Conservation (phyloP, 2,113 vertebrate species). For the Aleadryas rufinucha region DNA sequence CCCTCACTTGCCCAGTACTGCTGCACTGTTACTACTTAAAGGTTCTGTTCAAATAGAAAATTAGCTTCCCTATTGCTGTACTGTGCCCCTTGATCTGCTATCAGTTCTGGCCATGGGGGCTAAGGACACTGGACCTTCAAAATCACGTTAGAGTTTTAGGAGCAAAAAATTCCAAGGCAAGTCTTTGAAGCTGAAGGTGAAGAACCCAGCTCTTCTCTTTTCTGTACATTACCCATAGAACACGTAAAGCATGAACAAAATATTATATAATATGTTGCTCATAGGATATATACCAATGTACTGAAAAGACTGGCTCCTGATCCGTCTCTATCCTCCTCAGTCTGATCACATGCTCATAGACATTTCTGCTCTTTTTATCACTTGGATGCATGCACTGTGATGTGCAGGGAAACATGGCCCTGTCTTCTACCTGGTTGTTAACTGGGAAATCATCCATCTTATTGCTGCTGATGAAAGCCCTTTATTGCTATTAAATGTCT, state of each 20-base stretch:
- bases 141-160: neutral
- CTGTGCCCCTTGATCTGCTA: neutral
- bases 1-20: neutral
- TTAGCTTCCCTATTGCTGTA: neutral
- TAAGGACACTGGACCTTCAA: neutral
- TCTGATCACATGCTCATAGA: neutral
- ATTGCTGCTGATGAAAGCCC: neutral
- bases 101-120: neutral
- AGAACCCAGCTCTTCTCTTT: neutral
- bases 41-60: neutral
- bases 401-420: neutral
- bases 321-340: neutral
- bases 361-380: neutral
- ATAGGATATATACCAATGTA: too few relatives aligned
- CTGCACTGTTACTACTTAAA: neutral
- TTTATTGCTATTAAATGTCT: slow-evolving; percentile 28
- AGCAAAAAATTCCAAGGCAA: neutral
- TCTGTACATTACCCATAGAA: neutral
- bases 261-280: neutral
- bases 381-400: neutral
- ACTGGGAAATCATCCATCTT: neutral
- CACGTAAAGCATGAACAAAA: neutral
- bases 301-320: neutral
- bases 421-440: neutral
- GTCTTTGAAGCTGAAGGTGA: neutral